A percentile compares a stretch with the other conserved stretches of the same genome.
Evolutionary conservation across 2,797 vertebrate genomes (phyloP).

Genomic region (Enteromius paludinosus): DNA sequence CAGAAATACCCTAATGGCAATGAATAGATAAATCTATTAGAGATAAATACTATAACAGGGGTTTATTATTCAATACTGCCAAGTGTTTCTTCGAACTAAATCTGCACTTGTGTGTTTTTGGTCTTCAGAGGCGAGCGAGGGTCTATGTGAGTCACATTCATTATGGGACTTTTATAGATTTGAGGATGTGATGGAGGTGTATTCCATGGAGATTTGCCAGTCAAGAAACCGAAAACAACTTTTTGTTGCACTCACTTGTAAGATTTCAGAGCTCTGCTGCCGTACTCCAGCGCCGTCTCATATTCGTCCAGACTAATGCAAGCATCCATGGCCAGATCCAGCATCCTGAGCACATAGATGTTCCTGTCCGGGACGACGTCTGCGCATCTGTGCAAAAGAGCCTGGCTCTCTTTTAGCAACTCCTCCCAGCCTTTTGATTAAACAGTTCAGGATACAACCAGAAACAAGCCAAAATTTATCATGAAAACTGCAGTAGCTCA

Average conservation of each 20-base stretch:
- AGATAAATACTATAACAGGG: not conserved
- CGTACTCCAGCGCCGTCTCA: constrained; percentile 83
- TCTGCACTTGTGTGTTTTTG: constrained; percentile 19
- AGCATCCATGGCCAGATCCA: constrained; percentile 88
- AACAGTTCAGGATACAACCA: constrained; percentile 75
- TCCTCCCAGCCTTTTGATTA: constrained; percentile 82
- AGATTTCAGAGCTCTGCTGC: constrained; percentile 79
- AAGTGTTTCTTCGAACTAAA: not conserved
- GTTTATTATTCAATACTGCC: not conserved
- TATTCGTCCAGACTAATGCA: constrained; percentile 84
- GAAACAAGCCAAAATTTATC: not conserved
- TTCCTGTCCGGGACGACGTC: constrained; percentile 86
- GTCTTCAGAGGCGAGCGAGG: constrained; percentile 10
- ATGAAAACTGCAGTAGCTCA: not conserved
- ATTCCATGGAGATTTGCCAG: constrained; percentile 4
- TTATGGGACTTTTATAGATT: constrained; percentile 11
- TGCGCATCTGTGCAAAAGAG: constrained; percentile 69
- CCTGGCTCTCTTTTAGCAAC: constrained; percentile 73
- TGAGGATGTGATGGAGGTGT: constrained; percentile 6
- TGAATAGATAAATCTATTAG: not conserved
- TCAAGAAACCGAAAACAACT: not conserved
- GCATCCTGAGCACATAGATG: constrained; percentile 86
- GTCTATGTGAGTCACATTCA: constrained; percentile 20
- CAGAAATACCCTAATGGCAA: not conserved
- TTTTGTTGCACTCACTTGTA: constrained; percentile 67